phyloP scores from a whole-genome alignment of 2,797 vertebrate species.

The Mus caroli region DNA sequence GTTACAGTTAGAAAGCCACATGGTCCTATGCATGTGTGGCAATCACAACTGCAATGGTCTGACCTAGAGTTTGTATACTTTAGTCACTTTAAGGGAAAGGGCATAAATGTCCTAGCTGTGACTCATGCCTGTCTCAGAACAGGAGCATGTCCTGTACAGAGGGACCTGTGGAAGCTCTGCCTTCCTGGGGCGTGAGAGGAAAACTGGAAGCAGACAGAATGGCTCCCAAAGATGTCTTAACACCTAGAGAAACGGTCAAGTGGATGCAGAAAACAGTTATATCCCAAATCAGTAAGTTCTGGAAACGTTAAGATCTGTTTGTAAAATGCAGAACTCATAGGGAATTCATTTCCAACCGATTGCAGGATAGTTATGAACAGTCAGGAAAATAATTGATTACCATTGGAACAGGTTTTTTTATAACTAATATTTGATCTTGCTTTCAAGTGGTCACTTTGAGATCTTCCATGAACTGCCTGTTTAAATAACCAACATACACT shows the following conservation, averaged over 20 bases:
- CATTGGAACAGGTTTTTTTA: not conserved
- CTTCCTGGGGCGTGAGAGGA: not conserved
- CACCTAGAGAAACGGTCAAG: slow-evolving; percentile 39
- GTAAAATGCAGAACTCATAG: slow-evolving; percentile 9
- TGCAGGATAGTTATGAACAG: slow-evolving; percentile 33
- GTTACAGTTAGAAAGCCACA: not conserved
- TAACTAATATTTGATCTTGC: slow-evolving; percentile 34
- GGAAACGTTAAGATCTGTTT: slow-evolving; percentile 51
- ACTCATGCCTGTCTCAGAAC: not conserved
- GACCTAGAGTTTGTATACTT: not conserved
- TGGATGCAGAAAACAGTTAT: not conserved
- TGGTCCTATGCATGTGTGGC: not conserved
- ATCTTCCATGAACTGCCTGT: slow-evolving; percentile 34
- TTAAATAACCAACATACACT: slow-evolving; percentile 36
- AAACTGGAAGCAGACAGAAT: not conserved
- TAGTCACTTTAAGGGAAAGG: slow-evolving; percentile 35
- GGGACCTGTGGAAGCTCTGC: not conserved
- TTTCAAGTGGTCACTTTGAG: slow-evolving; percentile 1
- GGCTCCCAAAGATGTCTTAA: slow-evolving; percentile 31
- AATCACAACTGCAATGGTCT: not conserved
- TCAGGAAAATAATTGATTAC: slow-evolving; percentile 52
- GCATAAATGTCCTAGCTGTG: not conserved
- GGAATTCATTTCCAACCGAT: slow-evolving; percentile 44
- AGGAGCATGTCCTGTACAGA: not conserved
- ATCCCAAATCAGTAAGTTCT: not conserved